These are phyloP conservation scores for Heterocephalus glaber DNA, from an alignment of 2,113 vertebrate species.

Conservation along the genomic window DNA sequence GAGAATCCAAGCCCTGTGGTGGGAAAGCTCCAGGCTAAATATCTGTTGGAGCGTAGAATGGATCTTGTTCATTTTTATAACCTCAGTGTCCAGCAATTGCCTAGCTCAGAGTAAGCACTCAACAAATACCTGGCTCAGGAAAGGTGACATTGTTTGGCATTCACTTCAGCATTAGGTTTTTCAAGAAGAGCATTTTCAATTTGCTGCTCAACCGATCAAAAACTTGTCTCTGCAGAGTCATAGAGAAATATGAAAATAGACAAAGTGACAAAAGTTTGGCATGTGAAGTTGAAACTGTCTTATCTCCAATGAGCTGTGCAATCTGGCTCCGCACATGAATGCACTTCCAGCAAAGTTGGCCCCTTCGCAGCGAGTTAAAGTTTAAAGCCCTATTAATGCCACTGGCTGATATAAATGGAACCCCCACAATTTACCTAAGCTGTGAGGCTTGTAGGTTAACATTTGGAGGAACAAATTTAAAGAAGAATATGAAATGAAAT, in stretches of 20 bases:
- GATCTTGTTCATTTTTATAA: neutral
- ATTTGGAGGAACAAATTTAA: slow-evolving; percentile 46
- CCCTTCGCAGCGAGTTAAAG: slow-evolving; percentile 4
- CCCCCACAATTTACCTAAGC: slow-evolving; percentile 30
- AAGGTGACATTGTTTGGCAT: neutral
- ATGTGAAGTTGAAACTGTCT: slow-evolving; percentile 66
- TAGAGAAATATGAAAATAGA: slow-evolving; percentile 70
- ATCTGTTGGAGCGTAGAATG: neutral
- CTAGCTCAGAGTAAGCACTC: neutral
- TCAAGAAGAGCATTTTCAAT: slow-evolving; percentile 65
- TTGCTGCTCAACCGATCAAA: slow-evolving; percentile 67
- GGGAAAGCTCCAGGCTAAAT: neutral
- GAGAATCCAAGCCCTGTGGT: neutral
- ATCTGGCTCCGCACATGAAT: slow-evolving; percentile 56
- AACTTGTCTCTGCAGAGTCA: slow-evolving; percentile 58
- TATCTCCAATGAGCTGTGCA: slow-evolving; percentile 74
- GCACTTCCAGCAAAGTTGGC: neutral
- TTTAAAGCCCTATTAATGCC: slow-evolving; percentile 33
- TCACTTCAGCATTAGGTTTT: neutral
- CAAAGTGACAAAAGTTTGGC: slow-evolving; percentile 75
- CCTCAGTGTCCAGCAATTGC: neutral
- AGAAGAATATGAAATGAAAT: slow-evolving; percentile 11
- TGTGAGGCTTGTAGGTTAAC: neutral
- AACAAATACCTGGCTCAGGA: neutral
- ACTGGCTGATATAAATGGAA: slow-evolving; percentile 34